Conservation (phyloP, 2,888 invertebrate species). For the Lydus trimaculatus region DNA sequence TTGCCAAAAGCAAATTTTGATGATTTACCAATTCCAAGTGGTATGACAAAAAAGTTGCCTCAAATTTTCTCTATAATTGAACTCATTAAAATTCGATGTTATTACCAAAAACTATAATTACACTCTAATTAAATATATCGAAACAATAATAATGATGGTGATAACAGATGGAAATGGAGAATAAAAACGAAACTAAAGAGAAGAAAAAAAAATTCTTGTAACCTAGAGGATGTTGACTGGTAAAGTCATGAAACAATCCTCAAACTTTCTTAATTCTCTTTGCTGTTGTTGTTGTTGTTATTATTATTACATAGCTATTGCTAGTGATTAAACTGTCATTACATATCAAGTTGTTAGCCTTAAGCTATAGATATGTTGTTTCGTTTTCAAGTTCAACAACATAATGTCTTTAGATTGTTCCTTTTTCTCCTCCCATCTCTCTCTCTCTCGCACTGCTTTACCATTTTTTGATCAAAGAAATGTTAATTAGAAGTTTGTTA, state of each 20-base stretch:
- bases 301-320: conserved; percentile 16
- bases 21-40: neutral
- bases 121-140: neutral
- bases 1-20: no score
- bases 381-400: neutral
- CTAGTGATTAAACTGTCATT: conserved; percentile 33
- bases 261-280: neutral
- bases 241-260: neutral
- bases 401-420: neutral
- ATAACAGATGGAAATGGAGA: neutral
- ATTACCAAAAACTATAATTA: neutral
- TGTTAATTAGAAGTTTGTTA: neutral
- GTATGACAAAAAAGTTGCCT: neutral
- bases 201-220: neutral
- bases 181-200: neutral
- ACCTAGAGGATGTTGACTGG: neutral
- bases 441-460: neutral
- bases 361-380: conserved; percentile 19
- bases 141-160: neutral
- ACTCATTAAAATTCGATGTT: neutral
- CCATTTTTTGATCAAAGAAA: neutral
- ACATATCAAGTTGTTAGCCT: conserved; percentile 30
- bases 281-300: neutral
- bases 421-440: neutral
- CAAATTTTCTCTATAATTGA: neutral